Percentiles rank a stretch among this genome's conserved stretches.
These are phyloP conservation scores for Acromyrmex echinatior DNA, from an alignment of 1,140 invertebrate genomes.

Conservation along the genomic window DNA sequence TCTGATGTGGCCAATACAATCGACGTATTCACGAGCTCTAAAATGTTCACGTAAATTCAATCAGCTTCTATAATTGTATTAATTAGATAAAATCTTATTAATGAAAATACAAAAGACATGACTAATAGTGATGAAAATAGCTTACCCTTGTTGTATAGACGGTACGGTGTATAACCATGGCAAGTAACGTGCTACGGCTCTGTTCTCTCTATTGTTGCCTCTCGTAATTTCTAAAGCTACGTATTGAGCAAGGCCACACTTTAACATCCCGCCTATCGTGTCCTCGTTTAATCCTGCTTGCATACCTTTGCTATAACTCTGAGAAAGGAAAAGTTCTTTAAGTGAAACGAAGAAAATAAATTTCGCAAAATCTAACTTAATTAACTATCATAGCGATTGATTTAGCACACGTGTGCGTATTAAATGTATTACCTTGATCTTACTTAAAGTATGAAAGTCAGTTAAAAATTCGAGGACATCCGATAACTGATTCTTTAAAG, in stretches of 20 bases:
- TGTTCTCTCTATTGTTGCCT: slow-evolving; percentile 94
- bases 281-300: slow-evolving; percentile 96
- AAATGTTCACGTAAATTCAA: slow-evolving; percentile 61
- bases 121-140: background rate
- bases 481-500: slow-evolving; percentile 95
- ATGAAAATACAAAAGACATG: slow-evolving; percentile 4
- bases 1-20: slow-evolving; percentile 97
- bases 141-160: slow-evolving; percentile 93
- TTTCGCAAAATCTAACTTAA: background rate
- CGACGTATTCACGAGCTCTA: slow-evolving; percentile 97
- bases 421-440: slow-evolving; percentile 94
- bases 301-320: slow-evolving; percentile 94
- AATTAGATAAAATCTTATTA: background rate
- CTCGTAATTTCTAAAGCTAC: slow-evolving; percentile 96
- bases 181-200: slow-evolving; percentile 93
- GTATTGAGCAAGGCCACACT: slow-evolving; percentile 98
- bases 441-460: slow-evolving; percentile 98
- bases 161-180: slow-evolving; percentile 97
- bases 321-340: slow-evolving; percentile 68
- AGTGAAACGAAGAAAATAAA: background rate
- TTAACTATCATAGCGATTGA: background rate
- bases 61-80: background rate
- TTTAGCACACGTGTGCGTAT: slow-evolving; percentile 2
- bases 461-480: slow-evolving; percentile 98
- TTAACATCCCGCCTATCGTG: slow-evolving; percentile 97